Percentiles rank a stretch among this genome's conserved stretches.
phyloP scores from a whole-genome alignment of 1,140 invertebrate species.

The Aporrectodea caliginosa region DNA sequence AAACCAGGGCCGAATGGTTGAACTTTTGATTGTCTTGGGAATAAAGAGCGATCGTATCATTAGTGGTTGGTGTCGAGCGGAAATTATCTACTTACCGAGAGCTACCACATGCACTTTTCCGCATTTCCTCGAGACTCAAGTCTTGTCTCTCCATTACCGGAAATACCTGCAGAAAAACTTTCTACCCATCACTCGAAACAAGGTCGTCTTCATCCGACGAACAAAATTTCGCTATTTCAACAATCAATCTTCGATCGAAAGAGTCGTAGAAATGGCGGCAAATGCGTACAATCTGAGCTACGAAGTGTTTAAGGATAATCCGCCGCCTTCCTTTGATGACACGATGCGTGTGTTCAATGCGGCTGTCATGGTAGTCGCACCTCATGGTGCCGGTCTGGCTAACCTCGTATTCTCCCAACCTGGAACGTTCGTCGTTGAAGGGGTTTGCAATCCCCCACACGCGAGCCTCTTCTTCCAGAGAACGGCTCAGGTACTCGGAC shows the following conservation, averaged over 20 bases:
- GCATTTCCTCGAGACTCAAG: not conserved
- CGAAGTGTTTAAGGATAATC: slow-evolving; percentile 21
- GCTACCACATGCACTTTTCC: not conserved
- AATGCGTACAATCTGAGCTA: not conserved
- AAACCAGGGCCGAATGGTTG: not conserved
- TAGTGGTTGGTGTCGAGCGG: not conserved
- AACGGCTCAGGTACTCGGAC: not conserved
- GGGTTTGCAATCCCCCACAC: slow-evolving; percentile 33
- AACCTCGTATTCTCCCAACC: slow-evolving; percentile 26
- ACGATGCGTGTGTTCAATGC: slow-evolving; percentile 10
- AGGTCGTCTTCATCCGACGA: slow-evolving; percentile 16
- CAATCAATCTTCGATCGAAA: slow-evolving; percentile 7
- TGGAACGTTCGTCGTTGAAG: slow-evolving; percentile 25
- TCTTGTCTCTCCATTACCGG: not conserved
- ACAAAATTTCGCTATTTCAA: slow-evolving; percentile 8
- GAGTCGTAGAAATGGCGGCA: not conserved
- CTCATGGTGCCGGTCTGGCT: slow-evolving; percentile 26
- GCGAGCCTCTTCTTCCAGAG: slow-evolving; percentile 13
- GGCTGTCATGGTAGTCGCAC: slow-evolving; percentile 24
- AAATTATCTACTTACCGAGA: slow-evolving; percentile 13
- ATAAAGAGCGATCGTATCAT: slow-evolving; percentile 12
- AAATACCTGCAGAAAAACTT: not conserved
- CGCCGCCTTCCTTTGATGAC: not conserved
- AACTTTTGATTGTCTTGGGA: slow-evolving; percentile 11
- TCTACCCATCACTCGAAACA: not conserved